Evolutionary conservation across 2,888 invertebrate species (phyloP).

Genomic region (Patella depressa): DNA sequence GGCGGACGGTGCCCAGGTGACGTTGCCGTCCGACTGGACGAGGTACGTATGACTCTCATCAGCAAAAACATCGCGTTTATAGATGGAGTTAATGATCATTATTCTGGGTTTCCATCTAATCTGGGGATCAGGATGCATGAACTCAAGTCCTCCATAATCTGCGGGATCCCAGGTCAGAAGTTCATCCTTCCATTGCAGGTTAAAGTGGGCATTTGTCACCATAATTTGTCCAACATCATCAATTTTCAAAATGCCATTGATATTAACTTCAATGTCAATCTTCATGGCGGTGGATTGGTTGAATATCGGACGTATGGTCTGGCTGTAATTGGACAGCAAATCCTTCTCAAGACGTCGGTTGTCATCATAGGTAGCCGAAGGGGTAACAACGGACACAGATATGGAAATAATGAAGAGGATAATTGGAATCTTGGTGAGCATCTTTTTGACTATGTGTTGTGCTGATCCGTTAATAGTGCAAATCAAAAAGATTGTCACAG

Average conservation of each 20-base stretch:
- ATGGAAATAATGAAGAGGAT: too few relatives aligned
- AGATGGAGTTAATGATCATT: not conserved
- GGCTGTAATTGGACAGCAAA: not conserved
- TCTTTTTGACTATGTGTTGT: too few relatives aligned
- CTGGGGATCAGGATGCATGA: not conserved
- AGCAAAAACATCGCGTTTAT: not conserved
- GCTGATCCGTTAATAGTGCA: too few relatives aligned
- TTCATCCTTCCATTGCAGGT: not conserved
- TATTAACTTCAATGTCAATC: not conserved
- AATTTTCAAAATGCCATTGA: not conserved
- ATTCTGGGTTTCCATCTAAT: not conserved
- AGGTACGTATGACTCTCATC: not conserved
- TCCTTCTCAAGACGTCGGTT: not conserved
- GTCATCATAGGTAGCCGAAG: too few relatives aligned
- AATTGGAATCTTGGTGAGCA: too few relatives aligned
- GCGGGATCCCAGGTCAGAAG: not conserved
- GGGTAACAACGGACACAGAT: too few relatives aligned
- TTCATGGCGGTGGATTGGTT: not conserved
- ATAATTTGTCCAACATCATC: not conserved
- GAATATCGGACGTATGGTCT: not conserved
- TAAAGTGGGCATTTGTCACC: not conserved
- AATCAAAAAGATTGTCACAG: too few relatives aligned
- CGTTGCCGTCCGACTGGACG: not conserved
- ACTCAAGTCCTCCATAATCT: not conserved
- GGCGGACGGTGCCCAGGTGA: not conserved